Conservation (phyloP, 2,888 invertebrate genomes). For the Cyclophora punctaria region DNA sequence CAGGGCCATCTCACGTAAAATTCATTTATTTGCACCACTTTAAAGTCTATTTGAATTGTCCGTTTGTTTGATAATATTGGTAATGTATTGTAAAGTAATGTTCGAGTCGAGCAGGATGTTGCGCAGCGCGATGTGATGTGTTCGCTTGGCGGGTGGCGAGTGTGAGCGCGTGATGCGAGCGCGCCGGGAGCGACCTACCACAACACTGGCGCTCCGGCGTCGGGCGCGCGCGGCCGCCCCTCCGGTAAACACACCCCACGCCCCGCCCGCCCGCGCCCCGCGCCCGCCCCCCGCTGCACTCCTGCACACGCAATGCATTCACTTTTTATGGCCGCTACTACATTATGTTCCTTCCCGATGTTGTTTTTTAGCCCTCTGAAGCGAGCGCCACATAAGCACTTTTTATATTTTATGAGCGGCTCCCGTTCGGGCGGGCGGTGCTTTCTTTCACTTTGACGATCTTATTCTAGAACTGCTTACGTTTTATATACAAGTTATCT, state of each 20-base stretch:
- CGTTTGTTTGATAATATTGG: not conserved
- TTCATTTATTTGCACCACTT: constrained; percentile 59
- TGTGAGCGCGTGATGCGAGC: constrained; percentile 44
- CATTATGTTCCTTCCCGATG: constrained; percentile 67
- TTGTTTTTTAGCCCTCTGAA: constrained; percentile 60
- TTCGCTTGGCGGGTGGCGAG: constrained; percentile 48
- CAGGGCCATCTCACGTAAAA: constrained; percentile 69
- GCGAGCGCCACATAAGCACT: constrained; percentile 68
- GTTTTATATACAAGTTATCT: not conserved
- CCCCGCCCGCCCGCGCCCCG: constrained; percentile 38
- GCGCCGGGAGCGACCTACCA: constrained; percentile 76
- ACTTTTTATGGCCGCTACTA: constrained; percentile 69
- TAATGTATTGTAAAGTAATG: not conserved
- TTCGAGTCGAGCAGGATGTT: constrained; percentile 17
- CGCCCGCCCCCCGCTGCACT: constrained; percentile 44
- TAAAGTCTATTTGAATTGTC: constrained; percentile 23
- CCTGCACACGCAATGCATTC: constrained; percentile 72
- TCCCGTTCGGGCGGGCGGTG: constrained; percentile 50
- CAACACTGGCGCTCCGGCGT: constrained; percentile 71
- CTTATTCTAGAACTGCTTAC: constrained; percentile 48
- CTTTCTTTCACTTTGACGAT: constrained; percentile 48
- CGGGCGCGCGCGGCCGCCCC: constrained; percentile 48
- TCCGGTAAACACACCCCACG: constrained; percentile 66
- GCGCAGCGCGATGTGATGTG: constrained; percentile 43
- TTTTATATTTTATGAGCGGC: constrained; percentile 67